Conservation (phyloP, 2,113 vertebrate species). For the Gopherus flavomarginatus region DNA sequence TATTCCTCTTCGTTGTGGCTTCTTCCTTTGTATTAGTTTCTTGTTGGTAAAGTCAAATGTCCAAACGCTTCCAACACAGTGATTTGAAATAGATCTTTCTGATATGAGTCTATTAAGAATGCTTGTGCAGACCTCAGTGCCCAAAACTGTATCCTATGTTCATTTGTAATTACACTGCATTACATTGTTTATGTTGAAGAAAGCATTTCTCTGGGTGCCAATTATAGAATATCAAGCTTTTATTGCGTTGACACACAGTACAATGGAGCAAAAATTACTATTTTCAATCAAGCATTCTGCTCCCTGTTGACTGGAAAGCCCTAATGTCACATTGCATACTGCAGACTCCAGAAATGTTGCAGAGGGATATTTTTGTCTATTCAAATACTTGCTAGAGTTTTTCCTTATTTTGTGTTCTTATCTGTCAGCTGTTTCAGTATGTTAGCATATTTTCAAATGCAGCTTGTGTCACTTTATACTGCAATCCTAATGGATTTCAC, state of each 20-base stretch:
- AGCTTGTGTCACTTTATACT: neutral
- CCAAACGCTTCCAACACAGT: fast-evolving
- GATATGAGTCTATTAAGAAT: neutral
- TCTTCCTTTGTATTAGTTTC: fast-evolving
- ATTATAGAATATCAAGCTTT: neutral
- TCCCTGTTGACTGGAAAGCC: constrained; percentile 11
- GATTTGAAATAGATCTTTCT: neutral
- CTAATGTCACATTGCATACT: neutral
- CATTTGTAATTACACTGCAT: fast-evolving
- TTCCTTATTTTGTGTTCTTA: fast-evolving
- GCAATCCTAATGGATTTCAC: neutral
- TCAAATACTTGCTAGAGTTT: neutral
- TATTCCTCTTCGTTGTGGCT: neutral
- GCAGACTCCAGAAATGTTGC: neutral
- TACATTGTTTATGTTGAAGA: neutral
- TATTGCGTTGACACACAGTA: neutral
- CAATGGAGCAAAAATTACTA: neutral
- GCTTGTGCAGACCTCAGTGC: fast-evolving
- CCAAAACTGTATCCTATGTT: neutral
- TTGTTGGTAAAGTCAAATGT: fast-evolving
- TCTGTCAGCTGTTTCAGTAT: neutral
- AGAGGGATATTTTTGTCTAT: neutral
- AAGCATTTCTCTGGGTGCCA: neutral
- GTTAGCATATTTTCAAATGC: neutral
- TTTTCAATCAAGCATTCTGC: constrained; percentile 26